Percentiles rank a stretch among this genome's conserved stretches.
These are phyloP conservation scores for Grus americana DNA, from an alignment of 2,113 vertebrate genomes.

Conservation along the genomic window DNA sequence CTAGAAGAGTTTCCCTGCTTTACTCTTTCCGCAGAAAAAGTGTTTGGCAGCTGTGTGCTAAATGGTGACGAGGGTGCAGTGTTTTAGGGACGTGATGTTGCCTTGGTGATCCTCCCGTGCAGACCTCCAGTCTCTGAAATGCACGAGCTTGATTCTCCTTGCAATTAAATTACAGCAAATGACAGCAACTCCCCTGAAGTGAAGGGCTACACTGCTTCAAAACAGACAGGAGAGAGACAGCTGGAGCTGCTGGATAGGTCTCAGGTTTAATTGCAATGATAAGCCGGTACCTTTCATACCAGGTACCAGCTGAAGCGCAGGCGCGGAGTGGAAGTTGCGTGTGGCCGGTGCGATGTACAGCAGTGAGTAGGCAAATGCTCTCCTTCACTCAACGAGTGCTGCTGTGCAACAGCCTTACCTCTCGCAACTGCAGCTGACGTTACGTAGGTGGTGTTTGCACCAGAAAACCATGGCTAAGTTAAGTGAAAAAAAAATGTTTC, in stretches of 20 bases:
- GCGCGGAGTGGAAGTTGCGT: background rate
- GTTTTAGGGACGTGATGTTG: background rate
- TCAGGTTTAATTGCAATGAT: fast-evolving
- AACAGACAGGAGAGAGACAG: background rate
- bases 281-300: background rate
- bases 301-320: background rate
- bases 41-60: background rate
- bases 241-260: background rate
- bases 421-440: background rate
- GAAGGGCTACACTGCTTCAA: background rate
- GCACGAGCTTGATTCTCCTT: background rate
- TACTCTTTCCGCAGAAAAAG: background rate
- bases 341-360: background rate
- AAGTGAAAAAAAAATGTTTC: background rate
- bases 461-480: background rate
- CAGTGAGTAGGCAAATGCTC: background rate
- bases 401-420: background rate
- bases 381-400: background rate
- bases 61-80: background rate
- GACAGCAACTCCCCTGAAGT: background rate
- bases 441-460: background rate
- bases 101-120: background rate
- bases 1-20: background rate
- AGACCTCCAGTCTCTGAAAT: background rate
- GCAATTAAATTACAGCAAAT: background rate